Evolutionary conservation across 2,797 vertebrate species (phyloP).

Genomic region (Limnodromus scolopaceus): DNA sequence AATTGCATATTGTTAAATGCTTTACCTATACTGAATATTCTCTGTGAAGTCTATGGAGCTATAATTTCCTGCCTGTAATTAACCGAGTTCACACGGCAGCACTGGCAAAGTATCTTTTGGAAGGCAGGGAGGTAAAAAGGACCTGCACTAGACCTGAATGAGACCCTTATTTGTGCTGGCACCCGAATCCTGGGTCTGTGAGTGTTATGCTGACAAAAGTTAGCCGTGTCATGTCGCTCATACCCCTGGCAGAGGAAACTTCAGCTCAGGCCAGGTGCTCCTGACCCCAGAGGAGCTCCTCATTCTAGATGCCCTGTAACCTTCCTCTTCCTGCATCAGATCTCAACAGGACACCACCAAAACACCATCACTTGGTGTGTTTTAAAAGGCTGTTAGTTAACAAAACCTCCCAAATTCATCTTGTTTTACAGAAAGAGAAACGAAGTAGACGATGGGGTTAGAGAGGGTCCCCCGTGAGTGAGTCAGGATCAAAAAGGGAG

Average conservation of each 20-base stretch:
- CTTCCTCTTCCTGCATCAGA: not conserved
- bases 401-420: not conserved
- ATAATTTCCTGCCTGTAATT: not conserved
- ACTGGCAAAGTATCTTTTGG: not conserved
- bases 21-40: not conserved
- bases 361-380: rapidly evolving
- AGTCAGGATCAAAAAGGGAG: not conserved
- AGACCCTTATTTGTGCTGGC: not conserved
- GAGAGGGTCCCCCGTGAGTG: not conserved
- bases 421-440: not conserved
- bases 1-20: not conserved
- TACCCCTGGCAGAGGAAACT: not conserved
- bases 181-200: rapidly evolving
- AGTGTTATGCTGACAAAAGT: not conserved
- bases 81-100: not conserved
- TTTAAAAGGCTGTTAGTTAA: not conserved
- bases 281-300: not conserved
- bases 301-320: not conserved
- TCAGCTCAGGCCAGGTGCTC: not conserved
- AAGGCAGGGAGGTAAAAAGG: not conserved
- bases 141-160: not conserved
- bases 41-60: not conserved
- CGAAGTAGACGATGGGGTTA: not conserved
- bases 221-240: rapidly evolving
- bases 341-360: not conserved